Percentiles rank a stretch among this genome's conserved stretches.
Evolutionary conservation across 2,113 vertebrate species (phyloP).

Genomic region (Megaceryle torquata): DNA sequence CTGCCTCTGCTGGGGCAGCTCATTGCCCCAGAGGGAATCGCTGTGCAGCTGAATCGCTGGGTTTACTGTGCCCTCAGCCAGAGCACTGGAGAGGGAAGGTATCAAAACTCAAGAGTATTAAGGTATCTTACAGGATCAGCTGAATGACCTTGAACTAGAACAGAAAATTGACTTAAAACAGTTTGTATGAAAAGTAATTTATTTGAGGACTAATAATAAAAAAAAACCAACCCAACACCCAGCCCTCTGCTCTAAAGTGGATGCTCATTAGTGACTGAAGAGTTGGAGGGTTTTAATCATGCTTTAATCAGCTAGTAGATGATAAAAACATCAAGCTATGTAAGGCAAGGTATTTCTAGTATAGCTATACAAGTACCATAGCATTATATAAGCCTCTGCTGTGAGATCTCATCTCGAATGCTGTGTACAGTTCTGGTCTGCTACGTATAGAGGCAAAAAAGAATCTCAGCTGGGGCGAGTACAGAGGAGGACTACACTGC

Average conservation of each 20-base stretch:
- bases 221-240: background rate
- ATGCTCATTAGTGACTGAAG: constrained; percentile 66
- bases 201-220: constrained; percentile 47
- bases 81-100: background rate
- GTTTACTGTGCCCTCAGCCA: background rate
- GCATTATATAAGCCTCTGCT: constrained; percentile 65
- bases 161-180: constrained; percentile 39
- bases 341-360: constrained; percentile 66
- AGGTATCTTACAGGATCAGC: constrained; percentile 26
- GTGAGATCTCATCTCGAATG: constrained; percentile 51
- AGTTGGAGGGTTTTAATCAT: constrained; percentile 68
- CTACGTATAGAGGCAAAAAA: constrained; percentile 53
- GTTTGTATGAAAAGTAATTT: constrained; percentile 52
- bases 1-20: background rate
- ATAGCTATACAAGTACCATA: constrained; percentile 57
- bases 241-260: constrained; percentile 48
- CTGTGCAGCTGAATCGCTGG: background rate
- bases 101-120: background rate
- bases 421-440: constrained; percentile 49
- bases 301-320: constrained; percentile 66
- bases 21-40: background rate
- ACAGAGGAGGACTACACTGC: constrained; percentile 60
- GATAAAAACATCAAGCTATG: constrained; percentile 61
- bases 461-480: constrained; percentile 64
- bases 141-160: constrained; percentile 52